Percentiles rank a stretch among this genome's conserved stretches.
Conservation (phyloP, 2,797 vertebrate genomes). For the Naso thynnoides region DNA sequence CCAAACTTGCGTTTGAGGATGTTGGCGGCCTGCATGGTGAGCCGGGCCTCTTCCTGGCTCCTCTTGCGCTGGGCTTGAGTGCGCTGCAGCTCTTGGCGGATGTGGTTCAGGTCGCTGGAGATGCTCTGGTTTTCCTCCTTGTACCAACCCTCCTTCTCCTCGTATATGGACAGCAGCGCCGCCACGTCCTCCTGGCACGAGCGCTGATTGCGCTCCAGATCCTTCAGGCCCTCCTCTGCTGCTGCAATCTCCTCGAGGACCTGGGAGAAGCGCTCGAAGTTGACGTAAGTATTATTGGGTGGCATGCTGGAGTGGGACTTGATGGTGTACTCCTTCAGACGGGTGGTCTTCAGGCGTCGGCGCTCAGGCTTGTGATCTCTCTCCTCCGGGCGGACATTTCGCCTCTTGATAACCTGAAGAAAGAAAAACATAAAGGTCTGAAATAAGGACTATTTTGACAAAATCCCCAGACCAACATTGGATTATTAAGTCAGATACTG, state of each 20-base stretch:
- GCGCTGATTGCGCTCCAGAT: constrained; percentile 91
- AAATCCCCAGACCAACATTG: background rate
- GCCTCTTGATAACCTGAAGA: constrained; percentile 93
- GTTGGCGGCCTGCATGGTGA: constrained; percentile 87
- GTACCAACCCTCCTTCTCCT: constrained; percentile 97
- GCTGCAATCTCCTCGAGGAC: constrained; percentile 94
- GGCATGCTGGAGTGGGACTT: constrained; percentile 99
- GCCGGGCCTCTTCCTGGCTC: constrained; percentile 91
- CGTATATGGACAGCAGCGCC: constrained; percentile 93
- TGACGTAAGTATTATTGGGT: constrained; percentile 98
- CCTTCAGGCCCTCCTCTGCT: constrained; percentile 91
- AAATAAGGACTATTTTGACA: constrained; percentile 5
- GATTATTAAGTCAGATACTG: background rate
- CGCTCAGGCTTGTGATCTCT: constrained; percentile 91
- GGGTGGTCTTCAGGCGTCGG: constrained; percentile 94
- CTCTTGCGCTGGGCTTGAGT: constrained; percentile 90
- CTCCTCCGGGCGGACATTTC: constrained; percentile 94
- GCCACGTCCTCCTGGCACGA: constrained; percentile 93
- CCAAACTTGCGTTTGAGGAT: constrained; percentile 92
- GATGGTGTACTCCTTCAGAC: constrained; percentile 98
- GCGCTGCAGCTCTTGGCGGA: constrained; percentile 93
- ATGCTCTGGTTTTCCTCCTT: constrained; percentile 95
- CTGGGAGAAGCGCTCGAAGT: constrained; percentile 97
- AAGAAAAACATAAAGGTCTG: background rate
- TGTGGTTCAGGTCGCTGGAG: constrained; percentile 88